Evolutionary conservation across 37 sponge, comb jelly and placozoan genomes (phyloP), one percentile per base, ranked within the genome.

Genomic region (Bolinopsis microptera): DNA sequence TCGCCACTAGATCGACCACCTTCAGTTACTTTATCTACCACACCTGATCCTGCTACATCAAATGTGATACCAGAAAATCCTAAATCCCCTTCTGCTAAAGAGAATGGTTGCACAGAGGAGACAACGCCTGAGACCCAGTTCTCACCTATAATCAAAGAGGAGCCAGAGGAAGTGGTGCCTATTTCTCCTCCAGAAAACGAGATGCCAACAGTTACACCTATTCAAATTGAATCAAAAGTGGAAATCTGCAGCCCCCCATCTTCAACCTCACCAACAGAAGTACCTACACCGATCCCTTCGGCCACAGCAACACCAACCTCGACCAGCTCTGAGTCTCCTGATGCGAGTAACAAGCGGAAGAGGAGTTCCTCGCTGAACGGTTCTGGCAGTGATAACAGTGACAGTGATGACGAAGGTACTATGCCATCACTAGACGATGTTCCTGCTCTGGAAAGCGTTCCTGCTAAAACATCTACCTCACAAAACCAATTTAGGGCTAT

Each of bases 371-470:
- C 61, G 8, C 61, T n/a, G 0, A 0, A 8, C 5, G 35, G n/a
- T 2, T 36, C 61, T 40, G 61, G 27, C 34, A 40, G 90, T 86
- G 90, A 86, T 40, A 38, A 41, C 61, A 41, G 61, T 23, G 61
- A 41, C 30, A 41, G 61, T 86, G 75, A 72, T n/a, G 90, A 86
- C 26, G 90, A 86, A 26, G 90, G 24, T 26, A 25, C 90, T n/a
- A 86, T 86, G 90, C 90, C 90, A 39, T 86, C 90, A 0, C 90
- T 86, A 24, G 90, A 86, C 36, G 90, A 86, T 40, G 90, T 86
- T 1, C 32, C 32, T 21, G 90, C 35, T 86, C 61, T 38, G 32
- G 90, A 86, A 16, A 39, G 28, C 3, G 30, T 38, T 0, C 48
- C 90, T 5, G 30, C 40, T 18, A 77, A 77, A 35, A 77, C 80